Percentiles rank a stretch among this genome's conserved stretches.
Evolutionary conservation across 1,140 invertebrate genomes (phyloP).

Genomic region (Caenorhabditis inopinata): DNA sequence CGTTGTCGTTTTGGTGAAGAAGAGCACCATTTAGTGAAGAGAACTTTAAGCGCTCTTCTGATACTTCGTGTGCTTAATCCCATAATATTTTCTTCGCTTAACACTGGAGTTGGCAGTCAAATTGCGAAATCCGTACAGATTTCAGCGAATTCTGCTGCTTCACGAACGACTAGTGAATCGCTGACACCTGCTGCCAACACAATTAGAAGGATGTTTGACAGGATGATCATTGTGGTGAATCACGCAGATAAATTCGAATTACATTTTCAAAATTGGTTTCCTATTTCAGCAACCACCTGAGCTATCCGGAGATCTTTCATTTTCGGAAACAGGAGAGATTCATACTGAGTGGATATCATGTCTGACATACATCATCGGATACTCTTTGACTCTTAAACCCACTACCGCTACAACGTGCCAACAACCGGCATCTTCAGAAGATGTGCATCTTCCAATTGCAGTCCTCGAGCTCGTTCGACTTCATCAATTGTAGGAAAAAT

Average conservation of each 20-base stretch:
- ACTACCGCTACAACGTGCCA: not conserved
- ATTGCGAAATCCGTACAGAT: slow-evolving; percentile 3
- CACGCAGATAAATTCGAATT: not conserved
- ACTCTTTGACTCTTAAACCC: not conserved
- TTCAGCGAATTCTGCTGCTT: slow-evolving; percentile 1
- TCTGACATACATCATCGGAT: not conserved
- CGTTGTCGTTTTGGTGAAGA: not conserved
- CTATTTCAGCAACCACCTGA: not conserved
- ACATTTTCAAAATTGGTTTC: not conserved
- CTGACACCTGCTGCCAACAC: not conserved
- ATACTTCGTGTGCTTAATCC: slow-evolving; percentile 6
- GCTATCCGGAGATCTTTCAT: not conserved
- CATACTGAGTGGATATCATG: slow-evolving; percentile 11
- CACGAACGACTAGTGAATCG: not conserved
- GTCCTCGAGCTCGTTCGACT: slow-evolving; percentile 7
- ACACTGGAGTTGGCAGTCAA: slow-evolving; percentile 1
- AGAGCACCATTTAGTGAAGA: not conserved
- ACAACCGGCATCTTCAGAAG: not conserved
- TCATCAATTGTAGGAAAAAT: not conserved
- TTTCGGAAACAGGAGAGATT: not conserved
- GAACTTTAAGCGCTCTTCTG: slow-evolving; percentile 5
- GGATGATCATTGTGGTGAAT: not conserved
- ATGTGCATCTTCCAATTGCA: not conserved
- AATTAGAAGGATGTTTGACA: not conserved
- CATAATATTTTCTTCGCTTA: not conserved